Evolutionary conservation across 2,888 invertebrate species (phyloP).

Genomic region (Parthenolecanium corni): DNA sequence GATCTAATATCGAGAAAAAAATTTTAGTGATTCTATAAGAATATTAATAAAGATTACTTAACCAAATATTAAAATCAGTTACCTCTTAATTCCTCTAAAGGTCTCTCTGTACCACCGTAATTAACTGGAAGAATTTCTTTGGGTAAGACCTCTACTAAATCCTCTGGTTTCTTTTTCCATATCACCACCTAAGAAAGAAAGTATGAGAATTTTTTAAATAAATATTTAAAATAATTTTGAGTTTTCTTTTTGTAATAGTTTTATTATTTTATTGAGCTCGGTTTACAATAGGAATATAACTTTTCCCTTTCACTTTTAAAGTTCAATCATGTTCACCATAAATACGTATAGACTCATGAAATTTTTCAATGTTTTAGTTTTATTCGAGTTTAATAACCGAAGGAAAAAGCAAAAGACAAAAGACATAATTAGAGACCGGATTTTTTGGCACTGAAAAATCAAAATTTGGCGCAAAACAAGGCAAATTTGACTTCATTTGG

Average conservation of each 20-base stretch:
- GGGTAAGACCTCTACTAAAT: slow-evolving; percentile 14
- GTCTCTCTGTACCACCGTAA: slow-evolving; percentile 16
- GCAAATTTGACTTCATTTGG: too few relatives aligned
- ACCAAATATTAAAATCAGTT: background rate
- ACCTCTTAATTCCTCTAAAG: slow-evolving; percentile 17
- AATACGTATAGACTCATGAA: background rate
- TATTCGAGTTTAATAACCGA: too few relatives aligned
- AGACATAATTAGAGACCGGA: too few relatives aligned
- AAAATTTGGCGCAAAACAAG: too few relatives aligned
- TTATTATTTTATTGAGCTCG: too few relatives aligned
- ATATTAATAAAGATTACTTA: background rate
- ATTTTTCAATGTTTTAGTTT: background rate
- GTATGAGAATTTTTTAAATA: too few relatives aligned
- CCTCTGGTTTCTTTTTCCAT: slow-evolving; percentile 13
- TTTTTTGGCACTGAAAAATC: too few relatives aligned
- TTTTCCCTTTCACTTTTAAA: background rate
- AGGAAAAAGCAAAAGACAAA: too few relatives aligned
- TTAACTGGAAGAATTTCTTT: slow-evolving; percentile 16
- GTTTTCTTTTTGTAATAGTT: too few relatives aligned
- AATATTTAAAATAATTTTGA: background rate
- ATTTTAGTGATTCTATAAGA: background rate
- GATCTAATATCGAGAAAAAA: slow-evolving; percentile 14
- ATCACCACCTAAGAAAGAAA: background rate
- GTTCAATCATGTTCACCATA: background rate
- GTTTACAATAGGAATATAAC: background rate